Conservation (phyloP, 2,113 vertebrate genomes). For the Hyaena hyaena region DNA sequence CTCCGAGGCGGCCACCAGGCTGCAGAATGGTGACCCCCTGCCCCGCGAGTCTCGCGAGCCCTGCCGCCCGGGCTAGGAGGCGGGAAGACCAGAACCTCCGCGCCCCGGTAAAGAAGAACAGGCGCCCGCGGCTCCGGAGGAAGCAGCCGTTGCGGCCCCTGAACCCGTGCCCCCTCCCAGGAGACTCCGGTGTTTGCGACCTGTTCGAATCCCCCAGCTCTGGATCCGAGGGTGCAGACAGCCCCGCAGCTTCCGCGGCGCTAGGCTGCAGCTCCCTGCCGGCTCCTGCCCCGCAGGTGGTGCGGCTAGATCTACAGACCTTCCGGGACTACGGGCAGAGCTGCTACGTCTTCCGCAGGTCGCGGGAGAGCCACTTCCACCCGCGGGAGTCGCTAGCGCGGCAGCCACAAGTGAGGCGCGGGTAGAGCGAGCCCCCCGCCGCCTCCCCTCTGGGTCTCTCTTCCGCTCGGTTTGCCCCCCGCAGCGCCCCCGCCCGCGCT, state of each 20-base stretch:
- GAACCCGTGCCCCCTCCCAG: not conserved
- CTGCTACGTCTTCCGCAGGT: slow-evolving; percentile 90
- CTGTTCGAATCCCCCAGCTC: slow-evolving; percentile 81
- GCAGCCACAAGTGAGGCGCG: slow-evolving; percentile 92
- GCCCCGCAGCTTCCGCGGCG: slow-evolving; percentile 10
- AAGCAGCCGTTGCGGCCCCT: slow-evolving; percentile 84
- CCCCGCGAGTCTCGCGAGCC: slow-evolving; percentile 32
- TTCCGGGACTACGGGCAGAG: slow-evolving; percentile 92
- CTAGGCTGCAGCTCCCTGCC: not conserved
- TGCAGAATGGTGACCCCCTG: slow-evolving; percentile 73
- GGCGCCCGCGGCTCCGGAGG: slow-evolving; percentile 76
- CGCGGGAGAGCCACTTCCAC: slow-evolving; percentile 89
- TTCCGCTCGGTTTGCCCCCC: not conserved
- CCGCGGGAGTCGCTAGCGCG: slow-evolving; percentile 87
- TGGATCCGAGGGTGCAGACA: slow-evolving; percentile 56
- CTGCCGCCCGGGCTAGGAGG: not conserved
- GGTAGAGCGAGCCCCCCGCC: not conserved
- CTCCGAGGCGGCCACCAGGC: not conserved
- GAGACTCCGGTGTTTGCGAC: slow-evolving; percentile 89
- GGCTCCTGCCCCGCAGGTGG: not conserved
- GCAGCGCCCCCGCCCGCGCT: not conserved
- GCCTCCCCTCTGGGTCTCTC: not conserved
- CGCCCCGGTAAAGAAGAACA: slow-evolving; percentile 81
- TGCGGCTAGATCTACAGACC: slow-evolving; percentile 82
- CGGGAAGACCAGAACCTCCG: slow-evolving; percentile 61